These are phyloP conservation scores for Bombus vancouverensis DNA, from an alignment of 1,140 invertebrate genomes.

Conservation along the genomic window DNA sequence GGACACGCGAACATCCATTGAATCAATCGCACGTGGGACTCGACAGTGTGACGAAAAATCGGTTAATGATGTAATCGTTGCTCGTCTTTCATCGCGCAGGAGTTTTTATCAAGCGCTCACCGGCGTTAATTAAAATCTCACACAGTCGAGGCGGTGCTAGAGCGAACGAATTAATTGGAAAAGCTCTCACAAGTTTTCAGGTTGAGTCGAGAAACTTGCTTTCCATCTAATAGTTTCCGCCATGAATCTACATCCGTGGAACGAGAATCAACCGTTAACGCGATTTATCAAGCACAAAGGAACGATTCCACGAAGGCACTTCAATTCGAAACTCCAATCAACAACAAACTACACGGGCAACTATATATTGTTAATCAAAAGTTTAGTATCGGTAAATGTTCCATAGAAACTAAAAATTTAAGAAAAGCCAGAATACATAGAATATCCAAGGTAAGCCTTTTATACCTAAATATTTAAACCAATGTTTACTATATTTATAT, in stretches of 20 bases:
- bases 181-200: constrained; percentile 13
- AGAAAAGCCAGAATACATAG: too few relatives aligned
- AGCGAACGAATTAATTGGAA: not conserved
- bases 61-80: not conserved
- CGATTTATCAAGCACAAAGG: not conserved
- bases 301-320: not conserved
- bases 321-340: not conserved
- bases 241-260: not conserved
- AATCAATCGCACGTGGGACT: not conserved
- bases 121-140: constrained; percentile 29
- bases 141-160: not conserved
- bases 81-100: not conserved
- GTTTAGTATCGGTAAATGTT: too few relatives aligned
- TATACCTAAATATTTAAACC: too few relatives aligned
- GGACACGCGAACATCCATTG: not conserved
- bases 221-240: not conserved
- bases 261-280: not conserved
- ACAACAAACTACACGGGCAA: not conserved
- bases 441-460: too few relatives aligned
- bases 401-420: too few relatives aligned
- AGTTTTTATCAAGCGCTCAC: not conserved
- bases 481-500: too few relatives aligned
- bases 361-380: not conserved
- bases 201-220: not conserved
- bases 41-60: not conserved